Percentiles rank a stretch among this genome's conserved stretches.
Evolutionary conservation across 2,888 invertebrate genomes (phyloP).

Genomic region (Mesorhabditis belari): DNA sequence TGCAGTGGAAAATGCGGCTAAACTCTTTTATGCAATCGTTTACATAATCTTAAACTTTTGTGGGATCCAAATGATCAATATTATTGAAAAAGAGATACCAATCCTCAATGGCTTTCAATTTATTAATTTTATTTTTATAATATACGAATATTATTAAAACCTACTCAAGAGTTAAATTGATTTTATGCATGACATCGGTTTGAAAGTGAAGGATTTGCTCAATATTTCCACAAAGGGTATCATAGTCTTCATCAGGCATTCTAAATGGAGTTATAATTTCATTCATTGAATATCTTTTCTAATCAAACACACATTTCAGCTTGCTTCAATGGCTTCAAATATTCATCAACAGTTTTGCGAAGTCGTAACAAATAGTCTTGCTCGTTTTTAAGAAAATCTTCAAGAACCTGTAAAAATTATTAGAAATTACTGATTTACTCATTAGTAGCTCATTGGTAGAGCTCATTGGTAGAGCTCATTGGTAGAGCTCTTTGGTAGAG

Average conservation of each 20-base stretch:
- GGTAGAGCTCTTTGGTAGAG: no score
- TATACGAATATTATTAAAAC: not conserved
- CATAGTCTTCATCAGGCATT: conserved; percentile 59
- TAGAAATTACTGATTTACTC: no score
- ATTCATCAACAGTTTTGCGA: conserved; percentile 12
- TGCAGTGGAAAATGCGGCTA: no score
- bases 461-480: no score
- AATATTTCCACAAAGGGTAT: conserved; percentile 78
- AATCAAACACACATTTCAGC: conserved; percentile 13
- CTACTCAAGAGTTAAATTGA: conserved; percentile 6
- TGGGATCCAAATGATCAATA: no score
- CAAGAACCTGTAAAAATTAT: conserved; percentile 14
- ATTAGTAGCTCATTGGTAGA: no score
- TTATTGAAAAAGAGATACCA: no score
- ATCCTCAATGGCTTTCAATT: no score
- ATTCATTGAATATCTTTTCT: not conserved
- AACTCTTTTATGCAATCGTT: no score
- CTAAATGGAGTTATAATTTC: conserved; percentile 8
- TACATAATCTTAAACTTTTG: no score
- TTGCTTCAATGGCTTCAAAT: conserved; percentile 17
- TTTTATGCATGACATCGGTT: conserved; percentile 67
- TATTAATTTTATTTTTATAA: not conserved
- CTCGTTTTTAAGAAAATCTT: conserved; percentile 14
- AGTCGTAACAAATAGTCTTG: conserved; percentile 27
- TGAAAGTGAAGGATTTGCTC: conserved; percentile 79